Percentiles rank a stretch among this genome's conserved stretches.
These are phyloP conservation scores for Danio kyathit DNA, from an alignment of 2,797 vertebrate genomes.

Conservation along the genomic window DNA sequence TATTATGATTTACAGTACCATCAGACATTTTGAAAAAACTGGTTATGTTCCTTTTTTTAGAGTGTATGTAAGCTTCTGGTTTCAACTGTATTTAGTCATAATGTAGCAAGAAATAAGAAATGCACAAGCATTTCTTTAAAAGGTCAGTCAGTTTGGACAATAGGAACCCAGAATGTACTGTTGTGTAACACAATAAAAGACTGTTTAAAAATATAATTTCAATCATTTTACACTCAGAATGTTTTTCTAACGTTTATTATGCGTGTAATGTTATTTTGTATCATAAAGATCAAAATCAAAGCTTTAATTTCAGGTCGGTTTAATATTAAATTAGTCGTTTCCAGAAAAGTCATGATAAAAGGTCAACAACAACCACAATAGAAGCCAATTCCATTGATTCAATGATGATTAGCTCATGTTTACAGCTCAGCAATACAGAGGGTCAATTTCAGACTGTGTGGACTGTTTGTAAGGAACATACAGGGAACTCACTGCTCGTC, in stretches of 20 bases:
- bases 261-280: neutral
- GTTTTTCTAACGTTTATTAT: neutral
- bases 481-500: neutral
- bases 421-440: neutral
- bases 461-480: slow-evolving; percentile 5
- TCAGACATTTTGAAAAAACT: too few species aligned
- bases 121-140: too few species aligned
- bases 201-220: too few species aligned
- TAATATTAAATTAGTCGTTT: neutral
- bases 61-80: too few species aligned
- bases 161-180: too few species aligned
- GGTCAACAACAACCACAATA: neutral
- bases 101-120: too few species aligned
- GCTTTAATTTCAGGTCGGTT: neutral
- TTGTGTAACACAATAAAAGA: too few species aligned
- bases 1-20: too few species aligned
- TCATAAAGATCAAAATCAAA: slow-evolving; percentile 1
- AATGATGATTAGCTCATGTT: neutral
- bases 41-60: too few species aligned
- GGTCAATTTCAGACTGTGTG: neutral
- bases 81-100: too few species aligned
- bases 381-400: neutral
- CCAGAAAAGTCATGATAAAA: neutral
- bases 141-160: too few species aligned
- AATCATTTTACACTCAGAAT: too few species aligned